A percentile compares a stretch with the other conserved stretches of the same genome.
Evolutionary conservation across 1,140 invertebrate species (phyloP).

Genomic region (Tigriopus japonicus): DNA sequence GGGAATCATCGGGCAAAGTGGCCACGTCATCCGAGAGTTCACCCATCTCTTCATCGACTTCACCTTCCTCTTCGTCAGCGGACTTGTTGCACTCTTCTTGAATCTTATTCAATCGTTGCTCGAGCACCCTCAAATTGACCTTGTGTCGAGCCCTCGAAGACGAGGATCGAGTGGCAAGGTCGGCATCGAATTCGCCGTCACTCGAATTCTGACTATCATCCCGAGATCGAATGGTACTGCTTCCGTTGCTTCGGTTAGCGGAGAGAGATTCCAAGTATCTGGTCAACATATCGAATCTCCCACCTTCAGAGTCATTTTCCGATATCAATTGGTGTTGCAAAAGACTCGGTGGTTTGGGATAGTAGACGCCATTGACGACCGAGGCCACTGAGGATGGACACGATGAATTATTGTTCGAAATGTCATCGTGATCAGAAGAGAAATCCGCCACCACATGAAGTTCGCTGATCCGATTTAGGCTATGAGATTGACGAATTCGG

Average conservation of each 20-base stretch:
- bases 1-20: not conserved
- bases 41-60: not conserved
- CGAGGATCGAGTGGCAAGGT: not conserved
- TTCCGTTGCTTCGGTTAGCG: too few species aligned
- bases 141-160: not conserved
- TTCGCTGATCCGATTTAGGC: constrained; percentile 10
- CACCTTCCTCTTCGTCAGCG: not conserved
- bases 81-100: constrained; percentile 2
- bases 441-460: constrained; percentile 7
- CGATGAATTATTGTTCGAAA: too few species aligned
- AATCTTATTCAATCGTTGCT: constrained; percentile 6
- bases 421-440: not conserved
- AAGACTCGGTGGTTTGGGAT: too few species aligned
- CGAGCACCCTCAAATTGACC: constrained; percentile 6
- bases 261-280: not conserved
- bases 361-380: too few species aligned
- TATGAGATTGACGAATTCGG: constrained; percentile 9
- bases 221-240: not conserved
- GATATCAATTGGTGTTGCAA: too few species aligned
- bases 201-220: constrained; percentile 2
- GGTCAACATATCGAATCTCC: not conserved
- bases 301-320: not conserved
- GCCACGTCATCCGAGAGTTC: not conserved
- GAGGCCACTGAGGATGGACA: too few species aligned
- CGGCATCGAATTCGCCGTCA: constrained; percentile 1